Base-by-base conservation (phyloP, 2,113 vertebrate species). In the Galemys pyrenaicus region DNA sequence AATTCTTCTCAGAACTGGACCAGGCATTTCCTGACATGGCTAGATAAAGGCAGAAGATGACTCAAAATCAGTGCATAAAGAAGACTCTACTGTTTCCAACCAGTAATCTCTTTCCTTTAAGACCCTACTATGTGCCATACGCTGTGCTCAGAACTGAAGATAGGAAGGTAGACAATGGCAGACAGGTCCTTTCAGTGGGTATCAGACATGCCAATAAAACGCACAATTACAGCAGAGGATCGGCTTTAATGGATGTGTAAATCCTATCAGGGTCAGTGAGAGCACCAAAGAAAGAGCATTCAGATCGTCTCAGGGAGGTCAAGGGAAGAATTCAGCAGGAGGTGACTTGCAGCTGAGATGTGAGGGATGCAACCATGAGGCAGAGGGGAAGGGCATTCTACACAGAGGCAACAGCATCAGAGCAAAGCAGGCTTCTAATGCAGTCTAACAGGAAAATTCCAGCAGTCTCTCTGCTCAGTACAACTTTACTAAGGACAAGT, bases 1-100 rank as follows among this genome's bases (percentile, higher is more conserved):
- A 77, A 35, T 64, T 28, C 65, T 74, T 75, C 32, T 95, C 95
- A 88, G 74, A 95, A 80, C 80, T 13, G 6, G 24, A 73, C n/a
- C 5, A 2, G 58, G 39, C 16, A 30, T 51, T 79, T 58, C 44
- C 64, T 88, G 73, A 35, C 28, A 39, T 54, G 22, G 44, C 67
- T 73, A 89, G 60, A 74, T 22, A 39, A 75, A 41, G 56, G 56
- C 64, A 41, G 85, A 67, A 70, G 78, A 91, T 19, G 16, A 71
- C 35, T 70, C 41, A 68, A 65, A 79, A 54, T 87, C 87, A 51
- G 65, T 24, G 12, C 19, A 16, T 32, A 81, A 73, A 32, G 19
- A 86, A 89, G 39, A 12, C 3, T 65, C n/a, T 9, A 26, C 35
- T 20, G 74, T 73, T 95, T 71, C 74, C 17, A 60, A 12, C 30